Evolutionary conservation across 2,888 invertebrate genomes (phyloP).

Genomic region (Drosophila nigritarsus): DNA sequence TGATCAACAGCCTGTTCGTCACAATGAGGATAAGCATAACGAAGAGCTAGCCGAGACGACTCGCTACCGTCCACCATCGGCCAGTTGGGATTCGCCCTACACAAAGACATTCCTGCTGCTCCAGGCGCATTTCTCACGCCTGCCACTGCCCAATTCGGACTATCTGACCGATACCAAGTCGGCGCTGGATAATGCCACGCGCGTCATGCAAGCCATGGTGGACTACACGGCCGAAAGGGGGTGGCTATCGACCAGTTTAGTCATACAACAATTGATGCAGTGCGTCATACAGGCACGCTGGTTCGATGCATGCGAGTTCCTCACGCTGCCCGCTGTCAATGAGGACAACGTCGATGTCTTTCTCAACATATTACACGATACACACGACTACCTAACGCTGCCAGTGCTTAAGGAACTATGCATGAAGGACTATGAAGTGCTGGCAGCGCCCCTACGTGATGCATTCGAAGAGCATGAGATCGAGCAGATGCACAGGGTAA

Average conservation of each 20-base stretch:
- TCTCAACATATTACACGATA: constrained; percentile 82
- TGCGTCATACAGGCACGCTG: constrained; percentile 96
- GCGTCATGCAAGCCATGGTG: constrained; percentile 98
- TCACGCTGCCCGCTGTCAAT: constrained; percentile 92
- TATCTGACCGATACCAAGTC: constrained; percentile 98
- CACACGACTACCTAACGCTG: constrained; percentile 77
- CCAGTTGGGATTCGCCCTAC: constrained; percentile 95
- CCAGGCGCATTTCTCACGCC: constrained; percentile 96
- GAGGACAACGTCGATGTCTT: constrained; percentile 88
- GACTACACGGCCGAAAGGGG: constrained; percentile 96
- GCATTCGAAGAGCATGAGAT: constrained; percentile 90
- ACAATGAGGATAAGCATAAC: constrained; percentile 98
- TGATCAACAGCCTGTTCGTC: constrained; percentile 96
- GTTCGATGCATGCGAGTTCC: constrained; percentile 90
- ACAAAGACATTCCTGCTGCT: constrained; percentile 97
- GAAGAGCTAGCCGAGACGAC: constrained; percentile 94
- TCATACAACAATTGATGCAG: constrained; percentile 92
- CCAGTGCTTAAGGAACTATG: constrained; percentile 83
- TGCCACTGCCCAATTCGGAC: constrained; percentile 94
- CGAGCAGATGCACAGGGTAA: constrained; percentile 88
- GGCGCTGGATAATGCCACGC: constrained; percentile 97
- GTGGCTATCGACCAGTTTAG: constrained; percentile 93
- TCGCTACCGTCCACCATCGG: constrained; percentile 89
- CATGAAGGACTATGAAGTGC: constrained; percentile 87
- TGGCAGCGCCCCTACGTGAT: constrained; percentile 88